Evolutionary conservation across 2,888 invertebrate species (phyloP).

Genomic region (Buathra laborator): DNA sequence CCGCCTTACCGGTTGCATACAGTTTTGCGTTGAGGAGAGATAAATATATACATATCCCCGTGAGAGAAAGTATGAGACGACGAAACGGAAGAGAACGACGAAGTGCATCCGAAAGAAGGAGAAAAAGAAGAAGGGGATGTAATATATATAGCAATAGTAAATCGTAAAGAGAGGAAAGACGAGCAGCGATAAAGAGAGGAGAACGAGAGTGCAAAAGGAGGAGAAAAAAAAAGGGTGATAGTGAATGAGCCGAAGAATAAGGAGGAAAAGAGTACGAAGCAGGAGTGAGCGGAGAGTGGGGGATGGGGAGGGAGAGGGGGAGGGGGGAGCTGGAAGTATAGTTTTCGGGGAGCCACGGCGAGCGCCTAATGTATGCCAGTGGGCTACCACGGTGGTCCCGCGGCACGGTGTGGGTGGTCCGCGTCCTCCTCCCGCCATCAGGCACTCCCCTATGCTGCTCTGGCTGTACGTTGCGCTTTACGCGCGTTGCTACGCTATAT

Average conservation of each 20-base stretch:
- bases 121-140: constrained; percentile 20
- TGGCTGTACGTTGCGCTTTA: constrained; percentile 60
- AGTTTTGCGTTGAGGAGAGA: neutral
- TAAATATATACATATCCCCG: neutral
- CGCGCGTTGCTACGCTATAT: constrained; percentile 54
- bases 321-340: constrained; percentile 74
- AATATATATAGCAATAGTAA: constrained; percentile 27
- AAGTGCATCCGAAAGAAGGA: constrained; percentile 29
- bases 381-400: constrained; percentile 85
- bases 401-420: constrained; percentile 85
- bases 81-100: neutral
- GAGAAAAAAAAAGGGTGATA: constrained; percentile 48
- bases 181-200: constrained; percentile 74
- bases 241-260: constrained; percentile 51
- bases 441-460: constrained; percentile 81
- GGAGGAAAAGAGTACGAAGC: constrained; percentile 39
- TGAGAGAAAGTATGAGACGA: constrained; percentile 27
- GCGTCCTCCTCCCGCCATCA: constrained; percentile 82
- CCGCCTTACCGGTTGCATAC: neutral
- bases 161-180: constrained; percentile 64
- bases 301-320: constrained; percentile 61
- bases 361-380: constrained; percentile 85
- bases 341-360: constrained; percentile 82
- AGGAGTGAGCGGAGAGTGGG: constrained; percentile 12
- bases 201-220: constrained; percentile 71